Evolutionary conservation across 2,113 vertebrate species (phyloP), one percentile per base, ranked within the genome.

Genomic region (Rhea americana): DNA sequence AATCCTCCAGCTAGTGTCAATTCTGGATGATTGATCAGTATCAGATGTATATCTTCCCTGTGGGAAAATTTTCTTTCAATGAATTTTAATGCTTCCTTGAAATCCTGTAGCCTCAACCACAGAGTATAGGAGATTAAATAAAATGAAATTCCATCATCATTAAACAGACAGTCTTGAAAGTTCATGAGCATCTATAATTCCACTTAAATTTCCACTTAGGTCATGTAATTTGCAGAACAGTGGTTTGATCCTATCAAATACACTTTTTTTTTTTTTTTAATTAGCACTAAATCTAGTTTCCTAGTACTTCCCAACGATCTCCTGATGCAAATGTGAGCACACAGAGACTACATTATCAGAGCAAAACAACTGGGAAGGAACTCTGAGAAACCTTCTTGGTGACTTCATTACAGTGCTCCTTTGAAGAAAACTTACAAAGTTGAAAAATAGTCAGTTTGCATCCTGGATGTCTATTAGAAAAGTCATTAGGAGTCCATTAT

Each of bases 141-240:
- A 95, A 39, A 87, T 74, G 7, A 74, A 80, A 39, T 63, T 76
- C 65, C 47, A 82, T 85, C 56, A 90, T 65, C 77, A 66, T 70
- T 84, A 93, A 91, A 45, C 3, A 12, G 39, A 87, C 61, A 50
- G 8, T 74, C 77, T 63, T 71, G 37, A 85, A 87, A 82, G 45
- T 76, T 80, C 55, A 62, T 11, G 50, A 94, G 50, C 61, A 51
- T 37, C 47, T 26, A 55, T 66, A 82, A 82, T 73, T 89, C 82
- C 84, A 85, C 89, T 94, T 92, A 58, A 22, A 62, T 70, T 95
- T 92, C 90, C 79, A 94, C 85, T 90, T 91, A 81, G 85, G 35
- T 35, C 35, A 35, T 35, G 35, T 35, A 35, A 35, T 35, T 35
- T 35, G 35, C 35, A 35, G 35, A 35, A 35, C 35, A 35, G 35